These are phyloP conservation scores for Brachirus orientalis DNA, from an alignment of 2,113 vertebrate genomes.

Conservation along the genomic window DNA sequence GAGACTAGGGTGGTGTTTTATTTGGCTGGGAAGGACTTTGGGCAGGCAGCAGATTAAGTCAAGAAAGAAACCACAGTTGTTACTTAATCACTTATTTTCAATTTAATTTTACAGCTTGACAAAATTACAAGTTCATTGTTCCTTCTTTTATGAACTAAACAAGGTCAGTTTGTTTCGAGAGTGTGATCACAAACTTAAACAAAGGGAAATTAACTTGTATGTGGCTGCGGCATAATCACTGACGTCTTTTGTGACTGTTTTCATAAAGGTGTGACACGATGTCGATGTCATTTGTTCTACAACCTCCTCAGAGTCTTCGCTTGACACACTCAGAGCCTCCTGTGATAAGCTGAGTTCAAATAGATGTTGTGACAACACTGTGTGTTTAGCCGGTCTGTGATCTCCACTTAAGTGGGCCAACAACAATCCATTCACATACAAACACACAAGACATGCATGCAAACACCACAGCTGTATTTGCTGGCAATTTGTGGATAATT, in stretches of 20 bases:
- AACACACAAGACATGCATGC: not conserved
- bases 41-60: no score
- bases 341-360: slow-evolving; percentile 41
- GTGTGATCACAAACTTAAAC: no score
- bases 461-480: no score
- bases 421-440: not conserved
- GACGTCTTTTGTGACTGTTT: not conserved
- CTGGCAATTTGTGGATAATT: no score
- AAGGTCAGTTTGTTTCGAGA: no score
- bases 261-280: not conserved
- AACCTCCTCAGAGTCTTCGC: slow-evolving; percentile 20
- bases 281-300: not conserved
- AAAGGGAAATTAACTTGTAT: not conserved
- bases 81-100: not conserved
- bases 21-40: slow-evolving; percentile 1
- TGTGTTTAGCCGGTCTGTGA: slow-evolving; percentile 67
- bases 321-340: slow-evolving; percentile 30
- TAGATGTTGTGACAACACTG: slow-evolving; percentile 67
- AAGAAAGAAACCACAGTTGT: no score
- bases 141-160: no score
- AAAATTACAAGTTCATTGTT: no score
- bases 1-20: not conserved
- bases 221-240: not conserved
- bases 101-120: no score
- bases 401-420: slow-evolving; percentile 63